Base-by-base conservation (phyloP, 2,797 vertebrate species). In the Tarsius wallacei region DNA sequence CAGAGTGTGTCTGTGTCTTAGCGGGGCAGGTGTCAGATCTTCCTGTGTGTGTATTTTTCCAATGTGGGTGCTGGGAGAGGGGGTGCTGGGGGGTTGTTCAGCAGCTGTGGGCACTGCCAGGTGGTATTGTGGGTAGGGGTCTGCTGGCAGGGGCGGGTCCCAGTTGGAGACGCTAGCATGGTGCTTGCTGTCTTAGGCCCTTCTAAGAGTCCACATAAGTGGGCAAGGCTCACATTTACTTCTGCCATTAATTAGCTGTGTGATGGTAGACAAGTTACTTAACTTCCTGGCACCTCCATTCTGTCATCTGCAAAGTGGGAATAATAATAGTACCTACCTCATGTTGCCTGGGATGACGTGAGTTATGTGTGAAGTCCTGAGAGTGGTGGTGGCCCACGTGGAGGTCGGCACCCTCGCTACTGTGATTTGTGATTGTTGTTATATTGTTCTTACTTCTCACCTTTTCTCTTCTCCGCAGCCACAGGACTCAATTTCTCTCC, bases 271-370 rank as follows among this genome's bases (percentile, higher is more conserved):
- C 21, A 36, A 31, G 24, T 87, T 31, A 5, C 68, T 36, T 49
- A 24, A 49, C 22, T 14, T 26, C 24, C 61, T 76, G 49, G 68
- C 14, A 7, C 61, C 36, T 66, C 59, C 8, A 10, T 74, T 91
- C 63, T 49, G 55, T 81, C 76, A 24, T 66, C 59, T 42, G 51
- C 61, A 87, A 59, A 73, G 13, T 12, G 59, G 22, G 51, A 15
- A 55, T 36, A 26, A 14, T 19, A 26, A 21, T 26, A 21, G 0
- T 8, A 31, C 42, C 5, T 26, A 15, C 36, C 8, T 87, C 24
- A 13, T 1, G 1, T 19, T 5, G 3, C 12, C 22, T 33, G 28
- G 2, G 59, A 70, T 19, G 42, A 42, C 59, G n/a, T 0, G 2
- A 10, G 13, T 16, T 26, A 11, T 9, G 1, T 4, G 19, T 36